Percentiles rank a stretch among this genome's conserved stretches.
phyloP scores from a whole-genome alignment of 2,888 invertebrate species.

The Cheilosia vernalis region DNA sequence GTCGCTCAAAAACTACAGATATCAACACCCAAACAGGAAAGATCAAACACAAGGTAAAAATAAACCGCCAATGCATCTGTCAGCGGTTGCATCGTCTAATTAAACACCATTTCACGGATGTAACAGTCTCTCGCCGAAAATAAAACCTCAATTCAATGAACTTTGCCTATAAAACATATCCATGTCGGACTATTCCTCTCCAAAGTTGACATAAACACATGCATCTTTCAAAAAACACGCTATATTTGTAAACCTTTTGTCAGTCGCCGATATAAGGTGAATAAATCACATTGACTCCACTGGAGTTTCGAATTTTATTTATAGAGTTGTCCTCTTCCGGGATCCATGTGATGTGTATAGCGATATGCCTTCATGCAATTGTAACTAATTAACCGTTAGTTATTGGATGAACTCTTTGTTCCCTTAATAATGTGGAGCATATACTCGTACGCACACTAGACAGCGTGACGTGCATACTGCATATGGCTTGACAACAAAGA shows the following conservation, averaged over 20 bases:
- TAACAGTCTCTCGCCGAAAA: conserved; percentile 39
- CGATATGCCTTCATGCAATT: conserved; percentile 30
- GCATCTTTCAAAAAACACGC: conserved; percentile 36
- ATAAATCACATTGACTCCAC: conserved; percentile 20
- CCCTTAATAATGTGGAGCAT: conserved; percentile 26
- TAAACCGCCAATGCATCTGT: conserved; percentile 41
- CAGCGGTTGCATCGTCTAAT: conserved; percentile 52
- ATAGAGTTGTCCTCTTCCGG: conserved; percentile 53
- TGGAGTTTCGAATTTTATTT: conserved; percentile 44
- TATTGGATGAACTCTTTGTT: conserved; percentile 43
- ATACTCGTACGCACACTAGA: conserved; percentile 1
- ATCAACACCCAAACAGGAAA: conserved; percentile 1
- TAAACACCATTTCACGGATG: conserved; percentile 50
- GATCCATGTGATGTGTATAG: conserved; percentile 5
- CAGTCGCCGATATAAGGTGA: conserved; percentile 28
- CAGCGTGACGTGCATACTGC: conserved; percentile 36
- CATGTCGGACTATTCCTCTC: conserved; percentile 15
- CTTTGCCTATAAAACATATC: conserved; percentile 7
- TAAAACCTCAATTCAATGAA: conserved; percentile 58
- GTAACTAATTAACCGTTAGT: conserved; percentile 62
- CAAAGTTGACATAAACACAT: conserved; percentile 63
- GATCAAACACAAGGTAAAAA: conserved; percentile 12
- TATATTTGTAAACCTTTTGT: conserved; percentile 44
- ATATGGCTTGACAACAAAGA: conserved; percentile 14
- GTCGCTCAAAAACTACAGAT: conserved; percentile 2